Base-by-base conservation (phyloP, 2,888 invertebrate genomes). In the Diadegma fenestrale region DNA sequence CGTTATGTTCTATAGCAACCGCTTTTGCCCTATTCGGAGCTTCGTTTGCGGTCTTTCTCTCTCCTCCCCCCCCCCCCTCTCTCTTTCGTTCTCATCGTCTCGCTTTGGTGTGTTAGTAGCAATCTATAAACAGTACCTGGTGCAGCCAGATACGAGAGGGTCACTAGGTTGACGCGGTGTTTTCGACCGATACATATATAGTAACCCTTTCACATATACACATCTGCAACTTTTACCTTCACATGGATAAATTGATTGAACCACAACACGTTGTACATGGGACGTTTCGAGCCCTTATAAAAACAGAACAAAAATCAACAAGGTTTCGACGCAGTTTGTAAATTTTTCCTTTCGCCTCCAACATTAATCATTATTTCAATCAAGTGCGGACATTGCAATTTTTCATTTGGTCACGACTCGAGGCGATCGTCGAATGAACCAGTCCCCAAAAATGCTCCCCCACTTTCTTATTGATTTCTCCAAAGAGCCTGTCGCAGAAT, bases 71-170 rank as follows among this genome's bases (percentile, higher is more conserved):
- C 6, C 48, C 14, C 69, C 45, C 43, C 61, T 64, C 54, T 19
- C 68, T 54, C 75, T 37, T 64, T 64, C 72, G 43, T 54, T 66
- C 61, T 58, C 71, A 68, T 73, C 19, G 14, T 68, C 41, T 22
- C 26, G 7, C 48, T 51, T 73, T 5, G 69, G 48, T 80, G 58
- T 80, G 72, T 81, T 61, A 37, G 77, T 77, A 72, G 81, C 88
- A 91, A 93, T 93, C 93, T 89, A 93, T 93, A 93, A 92, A 82
- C 91, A 78, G 93, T 92, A 76, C 93, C 93, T 91, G 92, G 92
- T 90, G 85, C 91, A 80, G 88, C 78, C 89, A 88, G 91, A 88
- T 88, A 93, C 93, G 87, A 87, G 88, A 87, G 91, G 92, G 93
- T 93, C 92, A 93, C 91, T 91, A 85, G 91, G 91, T 91, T 80